Conservation (phyloP, 1,140 invertebrate species). For the Trichonephila clavata region DNA sequence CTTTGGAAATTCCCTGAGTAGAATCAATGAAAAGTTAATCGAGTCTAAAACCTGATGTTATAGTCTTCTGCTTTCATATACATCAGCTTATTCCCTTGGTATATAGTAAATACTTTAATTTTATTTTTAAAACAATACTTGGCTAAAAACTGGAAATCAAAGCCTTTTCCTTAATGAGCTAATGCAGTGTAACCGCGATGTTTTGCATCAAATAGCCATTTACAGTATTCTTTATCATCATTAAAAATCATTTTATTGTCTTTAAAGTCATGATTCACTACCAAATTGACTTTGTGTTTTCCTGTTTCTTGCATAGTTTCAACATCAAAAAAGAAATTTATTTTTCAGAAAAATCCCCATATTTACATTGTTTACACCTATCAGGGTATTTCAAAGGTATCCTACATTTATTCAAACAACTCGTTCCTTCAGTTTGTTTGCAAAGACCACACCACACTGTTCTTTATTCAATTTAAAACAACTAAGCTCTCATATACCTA, state of each 20-base stretch:
- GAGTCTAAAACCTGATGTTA: neutral
- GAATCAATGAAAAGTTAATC: neutral
- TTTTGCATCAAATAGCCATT: neutral
- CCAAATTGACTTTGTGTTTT: constrained; percentile 33
- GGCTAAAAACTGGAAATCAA: neutral
- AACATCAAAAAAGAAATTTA: constrained; percentile 44
- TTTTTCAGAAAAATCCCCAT: constrained; percentile 25
- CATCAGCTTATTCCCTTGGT: constrained; percentile 36
- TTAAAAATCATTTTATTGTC: constrained; percentile 28
- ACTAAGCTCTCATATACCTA: neutral
- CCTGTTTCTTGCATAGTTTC: constrained; percentile 26
- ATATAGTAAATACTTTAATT: constrained; percentile 46
- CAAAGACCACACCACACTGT: neutral
- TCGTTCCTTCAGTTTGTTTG: neutral
- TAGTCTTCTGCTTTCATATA: neutral
- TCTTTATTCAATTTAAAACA: neutral
- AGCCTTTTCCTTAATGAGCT: neutral
- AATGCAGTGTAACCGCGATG: neutral
- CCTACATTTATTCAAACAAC: neutral
- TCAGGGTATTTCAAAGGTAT: neutral
- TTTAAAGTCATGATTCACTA: no score
- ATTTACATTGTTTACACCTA: neutral
- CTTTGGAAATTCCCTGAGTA: no score
- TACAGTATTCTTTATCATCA: constrained; percentile 14
- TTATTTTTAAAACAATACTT: constrained; percentile 43